phyloP scores from a whole-genome alignment of 2,797 vertebrate genomes.

The Artibeus lituratus region DNA sequence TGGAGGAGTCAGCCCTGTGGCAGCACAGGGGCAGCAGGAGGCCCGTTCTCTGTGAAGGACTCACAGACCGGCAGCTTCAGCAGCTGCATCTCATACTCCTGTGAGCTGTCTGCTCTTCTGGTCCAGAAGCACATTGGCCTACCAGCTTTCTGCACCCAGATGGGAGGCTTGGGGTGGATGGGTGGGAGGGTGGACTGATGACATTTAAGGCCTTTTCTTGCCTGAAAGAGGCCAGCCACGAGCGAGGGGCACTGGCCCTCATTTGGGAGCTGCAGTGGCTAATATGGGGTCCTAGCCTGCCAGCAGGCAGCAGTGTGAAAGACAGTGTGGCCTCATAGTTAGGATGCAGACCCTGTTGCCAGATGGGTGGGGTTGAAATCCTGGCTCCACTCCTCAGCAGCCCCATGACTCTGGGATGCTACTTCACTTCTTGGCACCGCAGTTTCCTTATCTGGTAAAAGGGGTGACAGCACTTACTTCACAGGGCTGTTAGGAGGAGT shows the following conservation, averaged over 20 bases:
- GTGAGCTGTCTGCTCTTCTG: background rate
- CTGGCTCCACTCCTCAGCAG: no score
- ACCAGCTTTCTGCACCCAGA: background rate
- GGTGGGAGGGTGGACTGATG: background rate
- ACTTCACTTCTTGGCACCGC: background rate
- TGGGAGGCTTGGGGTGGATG: background rate
- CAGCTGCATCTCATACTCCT: background rate
- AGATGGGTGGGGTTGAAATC: accelerated
- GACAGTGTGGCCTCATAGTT: background rate
- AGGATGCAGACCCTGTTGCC: background rate
- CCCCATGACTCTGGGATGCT: background rate
- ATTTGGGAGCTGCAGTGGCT: background rate
- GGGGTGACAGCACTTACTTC: background rate
- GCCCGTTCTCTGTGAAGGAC: background rate
- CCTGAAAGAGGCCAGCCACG: background rate
- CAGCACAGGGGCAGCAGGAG: background rate
- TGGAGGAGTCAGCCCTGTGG: background rate
- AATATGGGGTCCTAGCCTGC: accelerated
- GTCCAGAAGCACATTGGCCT: background rate
- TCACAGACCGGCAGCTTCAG: background rate
- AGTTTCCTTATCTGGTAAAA: background rate
- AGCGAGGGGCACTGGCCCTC: background rate
- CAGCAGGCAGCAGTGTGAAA: background rate
- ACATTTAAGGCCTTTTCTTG: background rate
- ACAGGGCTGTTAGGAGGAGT: background rate